Percentiles rank a stretch among this genome's conserved stretches.
phyloP scores from a whole-genome alignment of 2,113 vertebrate genomes.

The Ophthalmolycus amberensis region DNA sequence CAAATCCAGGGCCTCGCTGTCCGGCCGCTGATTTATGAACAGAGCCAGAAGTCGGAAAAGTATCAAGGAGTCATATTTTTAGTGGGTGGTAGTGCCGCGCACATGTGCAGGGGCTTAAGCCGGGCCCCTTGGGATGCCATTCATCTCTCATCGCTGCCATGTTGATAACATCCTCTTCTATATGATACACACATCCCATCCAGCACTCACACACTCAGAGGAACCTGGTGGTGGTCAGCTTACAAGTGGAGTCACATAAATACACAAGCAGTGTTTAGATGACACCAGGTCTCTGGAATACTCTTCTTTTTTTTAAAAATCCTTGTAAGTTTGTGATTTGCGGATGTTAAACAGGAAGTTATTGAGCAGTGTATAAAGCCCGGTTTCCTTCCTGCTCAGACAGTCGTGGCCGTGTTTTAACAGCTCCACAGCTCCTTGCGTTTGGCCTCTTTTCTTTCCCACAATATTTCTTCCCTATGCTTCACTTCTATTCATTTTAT shows the following conservation, averaged over 20 bases:
- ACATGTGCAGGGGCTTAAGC: conserved; percentile 78
- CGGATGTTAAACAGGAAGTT: conserved; percentile 81
- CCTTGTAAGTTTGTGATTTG: conserved; percentile 72
- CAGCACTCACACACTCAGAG: conserved; percentile 49
- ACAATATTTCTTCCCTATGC: conserved; percentile 41
- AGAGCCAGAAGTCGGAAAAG: conserved; percentile 67
- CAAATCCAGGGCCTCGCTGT: conserved; percentile 68
- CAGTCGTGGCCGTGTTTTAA: conserved; percentile 49
- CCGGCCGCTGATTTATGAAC: conserved; percentile 79
- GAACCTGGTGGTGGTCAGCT: conserved; percentile 66
- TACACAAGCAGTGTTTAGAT: conserved; percentile 80
- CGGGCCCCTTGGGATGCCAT: conserved; percentile 71
- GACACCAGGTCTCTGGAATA: conserved; percentile 58
- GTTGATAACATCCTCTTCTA: conserved; percentile 84
- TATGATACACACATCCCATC: conserved; percentile 65
- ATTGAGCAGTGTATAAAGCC: conserved; percentile 75
- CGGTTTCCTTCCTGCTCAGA: conserved; percentile 78
- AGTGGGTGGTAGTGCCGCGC: conserved; percentile 61
- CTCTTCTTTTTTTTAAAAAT: conserved; percentile 67
- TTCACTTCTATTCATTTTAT: conserved; percentile 41
- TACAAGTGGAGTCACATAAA: conserved; percentile 79
- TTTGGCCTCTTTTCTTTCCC: conserved; percentile 18
- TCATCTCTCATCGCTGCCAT: conserved; percentile 81
- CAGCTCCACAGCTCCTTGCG: conserved; percentile 45
- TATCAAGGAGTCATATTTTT: conserved; percentile 80